Percentiles rank a stretch among this genome's conserved stretches.
These are phyloP conservation scores for Oreamnos americanus DNA, from an alignment of 2,113 vertebrate genomes.

Conservation along the genomic window DNA sequence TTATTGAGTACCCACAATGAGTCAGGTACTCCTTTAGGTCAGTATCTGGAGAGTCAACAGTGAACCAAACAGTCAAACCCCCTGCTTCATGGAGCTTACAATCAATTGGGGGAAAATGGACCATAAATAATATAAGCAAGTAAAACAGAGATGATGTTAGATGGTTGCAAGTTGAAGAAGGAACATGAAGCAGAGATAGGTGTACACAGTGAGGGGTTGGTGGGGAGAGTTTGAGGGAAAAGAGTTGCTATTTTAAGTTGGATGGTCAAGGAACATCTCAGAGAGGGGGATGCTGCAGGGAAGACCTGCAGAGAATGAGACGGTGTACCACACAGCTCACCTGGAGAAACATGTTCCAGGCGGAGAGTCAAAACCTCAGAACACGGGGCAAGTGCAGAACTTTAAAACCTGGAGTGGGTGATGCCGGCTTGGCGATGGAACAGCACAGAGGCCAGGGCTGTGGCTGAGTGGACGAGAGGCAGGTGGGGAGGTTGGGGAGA, in stretches of 20 bases:
- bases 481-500: background rate
- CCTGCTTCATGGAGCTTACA: background rate
- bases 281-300: background rate
- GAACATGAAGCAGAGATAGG: background rate
- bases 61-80: background rate
- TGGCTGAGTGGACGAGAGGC: background rate
- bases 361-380: background rate
- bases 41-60: background rate
- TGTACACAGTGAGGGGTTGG: rapidly evolving
- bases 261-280: background rate
- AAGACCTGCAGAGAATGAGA: background rate
- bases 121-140: background rate
- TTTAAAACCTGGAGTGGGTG: background rate
- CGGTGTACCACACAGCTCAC: background rate
- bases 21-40: background rate
- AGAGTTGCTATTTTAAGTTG: background rate
- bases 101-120: background rate
- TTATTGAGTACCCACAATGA: background rate
- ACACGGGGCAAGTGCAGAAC: background rate
- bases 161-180: background rate
- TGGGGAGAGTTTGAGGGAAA: no score
- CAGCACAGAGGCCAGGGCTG: background rate
- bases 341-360: background rate
- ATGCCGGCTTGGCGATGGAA: background rate
- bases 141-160: background rate